Conservation (phyloP, 2,888 invertebrate genomes). For the Cetonia aurata region DNA sequence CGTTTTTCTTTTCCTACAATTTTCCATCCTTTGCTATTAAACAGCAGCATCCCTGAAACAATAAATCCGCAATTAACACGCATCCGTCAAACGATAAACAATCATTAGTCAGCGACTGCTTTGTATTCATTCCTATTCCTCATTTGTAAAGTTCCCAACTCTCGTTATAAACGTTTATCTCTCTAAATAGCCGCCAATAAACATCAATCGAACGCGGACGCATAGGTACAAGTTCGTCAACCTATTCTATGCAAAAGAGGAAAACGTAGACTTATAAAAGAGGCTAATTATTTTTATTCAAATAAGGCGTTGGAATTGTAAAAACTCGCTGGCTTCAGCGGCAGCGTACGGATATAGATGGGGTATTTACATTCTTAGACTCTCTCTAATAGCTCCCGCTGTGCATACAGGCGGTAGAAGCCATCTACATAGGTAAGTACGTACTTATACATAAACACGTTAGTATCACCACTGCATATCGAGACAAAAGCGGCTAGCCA, state of each 20-base stretch:
- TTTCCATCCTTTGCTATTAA: too few species aligned
- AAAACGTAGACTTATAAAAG: conserved; percentile 19
- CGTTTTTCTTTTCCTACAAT: too few species aligned
- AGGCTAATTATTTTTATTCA: conserved; percentile 37
- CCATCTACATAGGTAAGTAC: too few species aligned
- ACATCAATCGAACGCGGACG: conserved; percentile 3
- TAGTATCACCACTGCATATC: too few species aligned
- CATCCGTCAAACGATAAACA: too few species aligned
- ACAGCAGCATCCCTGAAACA: too few species aligned
- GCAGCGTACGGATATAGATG: not conserved
- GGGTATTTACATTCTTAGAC: conserved; percentile 22
- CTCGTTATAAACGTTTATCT: conserved; percentile 3
- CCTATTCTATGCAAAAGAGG: conserved; percentile 28
- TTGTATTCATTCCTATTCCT: conserved; percentile 6
- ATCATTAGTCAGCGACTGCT: not conserved
- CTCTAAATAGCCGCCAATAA: conserved; percentile 13
- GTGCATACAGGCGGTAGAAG: not conserved
- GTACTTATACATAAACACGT: too few species aligned
- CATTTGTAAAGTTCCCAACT: conserved; percentile 15
- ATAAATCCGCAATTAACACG: too few species aligned
- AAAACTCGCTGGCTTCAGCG: not conserved
- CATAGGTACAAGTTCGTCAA: conserved; percentile 9
- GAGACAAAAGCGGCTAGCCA: not conserved
- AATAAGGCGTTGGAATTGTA: conserved; percentile 17
- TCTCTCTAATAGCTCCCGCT: conserved; percentile 25